phyloP scores from a whole-genome alignment of 2,113 vertebrate genomes.

The Lepus timidus region DNA sequence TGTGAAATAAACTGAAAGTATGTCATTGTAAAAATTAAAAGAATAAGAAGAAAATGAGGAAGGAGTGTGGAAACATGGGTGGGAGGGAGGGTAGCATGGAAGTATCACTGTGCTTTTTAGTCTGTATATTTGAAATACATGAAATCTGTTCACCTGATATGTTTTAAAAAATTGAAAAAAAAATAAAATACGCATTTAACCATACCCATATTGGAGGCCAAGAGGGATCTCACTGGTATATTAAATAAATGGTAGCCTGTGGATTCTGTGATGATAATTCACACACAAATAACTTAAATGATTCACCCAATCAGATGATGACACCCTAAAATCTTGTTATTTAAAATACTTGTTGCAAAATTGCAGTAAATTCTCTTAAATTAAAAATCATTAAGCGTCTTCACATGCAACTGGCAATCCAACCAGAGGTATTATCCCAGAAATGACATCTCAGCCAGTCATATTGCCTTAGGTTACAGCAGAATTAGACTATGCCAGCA shows the following conservation, averaged over 20 bases:
- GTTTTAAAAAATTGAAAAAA: neutral
- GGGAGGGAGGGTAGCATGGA: too few species aligned
- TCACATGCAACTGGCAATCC: conserved; percentile 25
- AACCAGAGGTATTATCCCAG: neutral
- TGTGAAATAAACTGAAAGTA: too few species aligned
- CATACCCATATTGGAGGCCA: neutral
- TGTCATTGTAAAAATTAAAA: too few species aligned
- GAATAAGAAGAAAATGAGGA: too few species aligned
- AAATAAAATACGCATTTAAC: neutral
- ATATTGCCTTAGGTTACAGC: neutral
- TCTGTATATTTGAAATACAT: too few species aligned
- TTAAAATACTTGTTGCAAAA: conserved; percentile 34
- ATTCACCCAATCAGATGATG: neutral
- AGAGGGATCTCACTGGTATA: neutral
- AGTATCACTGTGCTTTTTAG: too few species aligned
- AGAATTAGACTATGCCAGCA: neutral
- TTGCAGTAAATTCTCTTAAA: neutral
- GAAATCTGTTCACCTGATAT: too few species aligned
- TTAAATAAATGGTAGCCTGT: neutral
- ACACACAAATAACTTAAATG: neutral
- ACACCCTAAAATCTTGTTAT: neutral
- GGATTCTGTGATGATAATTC: conserved; percentile 25
- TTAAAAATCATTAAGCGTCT: conserved; percentile 36
- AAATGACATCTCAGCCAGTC: conserved; percentile 33
- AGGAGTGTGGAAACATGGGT: too few species aligned